phyloP scores from a whole-genome alignment of 2,797 vertebrate species.

The Coendou prehensilis region DNA sequence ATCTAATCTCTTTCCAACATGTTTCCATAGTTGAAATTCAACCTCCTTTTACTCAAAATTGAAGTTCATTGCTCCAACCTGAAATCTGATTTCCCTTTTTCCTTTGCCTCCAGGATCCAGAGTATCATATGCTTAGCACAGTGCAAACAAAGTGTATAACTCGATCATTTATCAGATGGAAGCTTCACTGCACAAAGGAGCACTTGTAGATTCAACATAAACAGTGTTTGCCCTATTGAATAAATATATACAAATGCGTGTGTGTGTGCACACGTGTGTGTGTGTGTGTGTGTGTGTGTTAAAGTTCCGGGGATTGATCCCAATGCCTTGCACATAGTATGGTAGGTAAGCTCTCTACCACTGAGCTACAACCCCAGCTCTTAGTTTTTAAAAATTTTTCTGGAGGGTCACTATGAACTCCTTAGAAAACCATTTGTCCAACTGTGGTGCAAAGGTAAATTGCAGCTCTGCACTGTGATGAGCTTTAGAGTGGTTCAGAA shows the following conservation, averaged over 20 bases:
- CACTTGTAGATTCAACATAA: constrained; percentile 39
- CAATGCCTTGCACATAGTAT: background rate
- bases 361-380: background rate
- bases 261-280: background rate
- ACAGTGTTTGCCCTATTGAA: background rate
- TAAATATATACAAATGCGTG: background rate
- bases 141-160: background rate
- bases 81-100: background rate
- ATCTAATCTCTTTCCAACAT: background rate
- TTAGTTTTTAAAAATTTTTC: background rate
- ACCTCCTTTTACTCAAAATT: constrained; percentile 7
- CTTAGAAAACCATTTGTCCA: background rate
- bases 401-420: background rate
- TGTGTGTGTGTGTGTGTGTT: background rate
- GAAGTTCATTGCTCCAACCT: background rate
- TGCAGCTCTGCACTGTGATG: background rate
- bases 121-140: background rate
- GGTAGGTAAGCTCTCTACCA: no score
- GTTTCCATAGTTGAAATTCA: constrained; percentile 35
- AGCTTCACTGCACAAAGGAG: background rate
- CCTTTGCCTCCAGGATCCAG: background rate
- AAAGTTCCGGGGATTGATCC: background rate
- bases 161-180: background rate
- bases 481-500: background rate
- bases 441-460: background rate